Percentiles rank a stretch among this genome's conserved stretches.
Conservation (phyloP, 2,888 invertebrate genomes). For the Watsonalla binaria region DNA sequence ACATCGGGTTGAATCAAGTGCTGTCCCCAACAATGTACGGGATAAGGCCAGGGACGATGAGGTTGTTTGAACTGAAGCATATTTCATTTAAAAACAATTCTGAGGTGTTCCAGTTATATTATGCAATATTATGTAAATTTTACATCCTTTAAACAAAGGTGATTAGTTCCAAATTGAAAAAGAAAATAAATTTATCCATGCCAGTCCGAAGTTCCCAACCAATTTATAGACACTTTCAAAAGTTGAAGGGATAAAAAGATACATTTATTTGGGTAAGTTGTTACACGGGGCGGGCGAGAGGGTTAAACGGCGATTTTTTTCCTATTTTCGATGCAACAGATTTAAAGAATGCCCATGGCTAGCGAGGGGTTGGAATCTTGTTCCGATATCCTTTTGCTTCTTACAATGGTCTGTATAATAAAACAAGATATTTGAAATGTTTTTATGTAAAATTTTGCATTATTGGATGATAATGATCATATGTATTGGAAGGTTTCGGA, state of each 20-base stretch:
- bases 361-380: conserved; percentile 40
- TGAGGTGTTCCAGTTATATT: background rate
- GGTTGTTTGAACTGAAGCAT: no score
- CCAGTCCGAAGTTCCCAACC: conserved; percentile 21
- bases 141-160: no score
- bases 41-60: no score
- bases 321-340: conserved; percentile 53
- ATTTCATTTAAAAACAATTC: no score
- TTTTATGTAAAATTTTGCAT: no score
- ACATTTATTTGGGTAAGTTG: conserved; percentile 40
- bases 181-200: conserved; percentile 20
- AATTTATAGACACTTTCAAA: conserved; percentile 24
- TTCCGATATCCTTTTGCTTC: conserved; percentile 54
- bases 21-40: no score
- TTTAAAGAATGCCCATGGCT: conserved; percentile 54
- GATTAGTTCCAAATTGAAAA: background rate
- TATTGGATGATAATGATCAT: no score
- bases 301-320: conserved; percentile 54
- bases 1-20: no score
- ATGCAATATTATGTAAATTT: background rate
- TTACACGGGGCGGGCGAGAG: conserved; percentile 33
- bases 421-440: background rate
- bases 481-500: no score
- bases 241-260: conserved; percentile 41
- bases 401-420: conserved; percentile 36